phyloP scores from a whole-genome alignment of 2,888 invertebrate genomes.

The Drosophila austrosaltans region DNA sequence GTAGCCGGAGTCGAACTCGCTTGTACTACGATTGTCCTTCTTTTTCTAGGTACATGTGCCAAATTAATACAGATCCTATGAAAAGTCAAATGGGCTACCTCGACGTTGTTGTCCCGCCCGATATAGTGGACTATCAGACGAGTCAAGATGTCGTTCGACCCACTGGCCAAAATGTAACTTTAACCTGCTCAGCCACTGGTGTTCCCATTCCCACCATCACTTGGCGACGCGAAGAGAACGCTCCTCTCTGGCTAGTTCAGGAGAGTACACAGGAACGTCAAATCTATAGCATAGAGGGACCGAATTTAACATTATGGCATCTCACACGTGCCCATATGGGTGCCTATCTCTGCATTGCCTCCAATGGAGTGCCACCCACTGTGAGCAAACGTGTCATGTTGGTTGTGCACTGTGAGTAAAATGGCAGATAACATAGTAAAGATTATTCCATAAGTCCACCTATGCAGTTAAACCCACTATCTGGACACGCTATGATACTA shows the following conservation, averaged over 20 bases:
- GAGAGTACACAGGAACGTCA: conserved; percentile 62
- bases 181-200: conserved; percentile 94
- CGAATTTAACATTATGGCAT: conserved; percentile 79
- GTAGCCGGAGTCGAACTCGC: no score
- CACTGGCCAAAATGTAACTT: conserved; percentile 93
- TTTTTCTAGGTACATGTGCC: conserved; percentile 90
- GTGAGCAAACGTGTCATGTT: conserved; percentile 82
- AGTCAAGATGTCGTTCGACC: conserved; percentile 93
- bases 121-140: conserved; percentile 93
- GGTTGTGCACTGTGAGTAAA: conserved; percentile 81
- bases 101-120: conserved; percentile 94
- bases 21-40: not conserved
- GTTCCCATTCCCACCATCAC: conserved; percentile 93
- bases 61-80: conserved; percentile 97
- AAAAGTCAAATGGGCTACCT: conserved; percentile 94
- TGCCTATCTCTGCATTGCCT: conserved; percentile 83
- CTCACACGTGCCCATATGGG: conserved; percentile 81
- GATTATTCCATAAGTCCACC: not conserved
- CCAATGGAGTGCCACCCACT: conserved; percentile 83
- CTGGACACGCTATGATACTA: conserved; percentile 81
- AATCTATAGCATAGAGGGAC: conserved; percentile 80
- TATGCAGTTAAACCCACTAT: conserved; percentile 81
- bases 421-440: not conserved
- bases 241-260: conserved; percentile 78
- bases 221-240: conserved; percentile 93